Base-by-base conservation (phyloP, 2,113 vertebrate genomes). In the Cacatua alba region DNA sequence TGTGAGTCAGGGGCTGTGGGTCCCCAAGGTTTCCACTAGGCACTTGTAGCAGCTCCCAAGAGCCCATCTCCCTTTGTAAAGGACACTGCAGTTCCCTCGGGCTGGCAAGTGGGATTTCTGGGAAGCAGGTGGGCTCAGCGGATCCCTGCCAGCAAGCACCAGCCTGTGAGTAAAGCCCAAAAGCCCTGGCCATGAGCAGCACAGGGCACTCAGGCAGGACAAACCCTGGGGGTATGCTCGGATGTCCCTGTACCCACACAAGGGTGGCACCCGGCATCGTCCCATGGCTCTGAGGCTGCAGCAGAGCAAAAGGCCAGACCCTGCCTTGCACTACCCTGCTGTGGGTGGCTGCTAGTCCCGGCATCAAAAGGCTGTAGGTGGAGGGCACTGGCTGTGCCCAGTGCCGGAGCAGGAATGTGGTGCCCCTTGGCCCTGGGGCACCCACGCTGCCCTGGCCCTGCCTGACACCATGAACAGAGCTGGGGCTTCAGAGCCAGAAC, bases 341-440 rank as follows among this genome's bases (percentile, higher is more conserved):
- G 77, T 84, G 92, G 84, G 93, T 6, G 43, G 81, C 87, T 46
- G 77, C 80, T 7, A 28, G 37, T 95, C 74, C 87, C 0, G 0
- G 16, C 62, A 90, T 92, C 86, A 94, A 88, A 96, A 81, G 64
- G 41, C 64, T 25, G 93, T 57, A 89, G 84, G 90, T 75, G 90
- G 81, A 84, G 89, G 59, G 60, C 90, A 70, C 46, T 3, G 31
- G 6, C 35, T n/a, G 28, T 5, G 16, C 24, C n/a, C 20, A 0
- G 28, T n/a, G 63, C 79, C 26, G 0, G 6, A 0, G 64, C 10
- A 2, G 69, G 90, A 91, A 80, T 8, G 0, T 5, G 0, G 51
- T 75, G 83, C 60, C 80, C 80, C 94, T 94, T 92, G 9, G 4
- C 70, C 78, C 4, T 0, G 48, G 39, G 87, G 76, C 86, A 28